Percentiles rank a stretch among this genome's conserved stretches.
phyloP scores from a whole-genome alignment of 2,888 invertebrate genomes.

The Tanaodytes sp. region DNA sequence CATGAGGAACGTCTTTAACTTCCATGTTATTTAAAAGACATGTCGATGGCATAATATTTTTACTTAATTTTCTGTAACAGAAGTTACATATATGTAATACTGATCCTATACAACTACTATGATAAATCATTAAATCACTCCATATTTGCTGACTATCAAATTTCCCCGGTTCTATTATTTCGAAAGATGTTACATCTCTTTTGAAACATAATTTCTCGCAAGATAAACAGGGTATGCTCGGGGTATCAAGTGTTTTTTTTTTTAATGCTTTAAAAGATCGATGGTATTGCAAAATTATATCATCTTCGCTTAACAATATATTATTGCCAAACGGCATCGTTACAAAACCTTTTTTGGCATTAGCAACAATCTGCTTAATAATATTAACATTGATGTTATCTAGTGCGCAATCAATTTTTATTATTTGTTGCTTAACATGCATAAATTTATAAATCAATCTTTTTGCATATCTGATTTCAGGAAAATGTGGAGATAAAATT shows the following conservation, averaged over 20 bases:
- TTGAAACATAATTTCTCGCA: constrained; percentile 29
- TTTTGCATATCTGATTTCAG: constrained; percentile 10
- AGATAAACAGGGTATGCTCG: constrained; percentile 11
- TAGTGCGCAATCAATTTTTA: constrained; percentile 23
- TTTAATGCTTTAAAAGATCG: background rate
- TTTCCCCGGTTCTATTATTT: constrained; percentile 9
- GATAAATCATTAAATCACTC: constrained; percentile 24
- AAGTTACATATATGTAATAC: background rate
- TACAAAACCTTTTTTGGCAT: constrained; percentile 6
- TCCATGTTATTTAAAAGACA: no score
- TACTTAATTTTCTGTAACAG: background rate
- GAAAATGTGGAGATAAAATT: constrained; percentile 16
- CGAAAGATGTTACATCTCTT: constrained; percentile 9
- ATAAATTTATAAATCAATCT: constrained; percentile 26
- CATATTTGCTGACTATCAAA: constrained; percentile 22
- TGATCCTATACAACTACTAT: no score
- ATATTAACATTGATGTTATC: constrained; percentile 10
- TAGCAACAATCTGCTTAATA: constrained; percentile 10
- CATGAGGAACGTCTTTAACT: no score
- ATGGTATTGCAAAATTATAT: background rate
- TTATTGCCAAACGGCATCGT: background rate
- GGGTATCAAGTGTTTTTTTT: constrained; percentile 18
- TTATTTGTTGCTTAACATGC: no score
- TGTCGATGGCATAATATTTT: constrained; percentile 2
- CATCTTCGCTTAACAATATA: constrained; percentile 2